Base-by-base conservation (phyloP, 2,113 vertebrate genomes). In the Crotophaga sulcirostris region DNA sequence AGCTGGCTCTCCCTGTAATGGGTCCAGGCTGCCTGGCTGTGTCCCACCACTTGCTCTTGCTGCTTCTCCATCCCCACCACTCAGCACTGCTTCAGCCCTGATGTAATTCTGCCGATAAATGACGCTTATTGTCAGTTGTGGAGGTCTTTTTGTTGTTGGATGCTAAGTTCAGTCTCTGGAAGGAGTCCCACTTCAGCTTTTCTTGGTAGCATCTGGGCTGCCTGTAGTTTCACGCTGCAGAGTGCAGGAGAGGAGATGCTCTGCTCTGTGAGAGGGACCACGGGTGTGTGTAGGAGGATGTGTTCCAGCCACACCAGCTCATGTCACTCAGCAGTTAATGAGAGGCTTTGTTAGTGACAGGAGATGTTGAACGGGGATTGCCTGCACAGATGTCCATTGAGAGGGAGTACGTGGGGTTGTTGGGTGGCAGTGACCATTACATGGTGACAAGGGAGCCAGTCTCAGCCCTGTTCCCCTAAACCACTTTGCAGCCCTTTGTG, bases 141-240 rank as follows among this genome's bases (percentile, higher is more conserved):
- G 24, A 8, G 3, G 13, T 44, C 26, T 28, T 18, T 29, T 40
- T 75, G 51, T 44, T 29, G 25, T 42, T 66, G 51, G 56, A 42
- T 29, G 36, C 11, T 16, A 33, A n/a, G 13, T 15, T 12, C 33
- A 24, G 58, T 45, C 14, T 80, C 25, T 80, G 51, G 47, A 86
- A 74, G 29, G 25, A 80, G 36, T 58, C 49, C 20, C 11, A 34
- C 3, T 9, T 42, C 0, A 2, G 26, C 2, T 42, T 42, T 38
- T 86, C 56, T 64, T 3, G 26, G 36, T 5, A 42, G 3, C 15
- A 8, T 55, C 20, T 5, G 45, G 29, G 29, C 29, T 31, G 8
- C 12, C 18, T 0, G 1, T 38, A 38, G 6, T 76, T 66, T 64
- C 6, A 15, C 5, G 2, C 3, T 0, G 0, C 10, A 40, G 14